A percentile compares a stretch with the other conserved stretches of the same genome.
Evolutionary conservation across 2,113 vertebrate species (phyloP).

Genomic region (Phyllostomus hastatus): DNA sequence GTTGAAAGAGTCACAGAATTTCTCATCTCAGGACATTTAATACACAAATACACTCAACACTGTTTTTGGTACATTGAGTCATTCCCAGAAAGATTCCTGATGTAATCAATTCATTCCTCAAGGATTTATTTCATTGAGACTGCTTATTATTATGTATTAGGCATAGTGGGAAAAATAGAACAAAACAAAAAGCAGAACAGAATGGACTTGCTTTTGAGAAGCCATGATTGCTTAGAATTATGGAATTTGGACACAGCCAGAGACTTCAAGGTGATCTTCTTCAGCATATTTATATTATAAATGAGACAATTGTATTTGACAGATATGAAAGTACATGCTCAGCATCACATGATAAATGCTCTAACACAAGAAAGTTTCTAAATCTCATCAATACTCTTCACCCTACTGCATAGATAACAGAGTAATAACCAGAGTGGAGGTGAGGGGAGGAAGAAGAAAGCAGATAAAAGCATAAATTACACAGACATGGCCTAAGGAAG

Average conservation of each 20-base stretch:
- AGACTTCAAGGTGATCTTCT: background rate
- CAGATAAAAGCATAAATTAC: background rate
- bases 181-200: background rate
- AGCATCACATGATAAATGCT: background rate
- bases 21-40: background rate
- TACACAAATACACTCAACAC: background rate
- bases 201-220: background rate
- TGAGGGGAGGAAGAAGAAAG: background rate
- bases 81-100: background rate
- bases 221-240: background rate
- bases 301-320: background rate
- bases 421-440: background rate
- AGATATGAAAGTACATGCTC: background rate
- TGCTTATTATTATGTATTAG: background rate
- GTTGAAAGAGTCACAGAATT: background rate
- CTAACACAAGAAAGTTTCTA: background rate
- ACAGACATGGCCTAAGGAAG: rapidly evolving
- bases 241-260: background rate
- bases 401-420: background rate
- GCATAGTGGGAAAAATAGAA: background rate
- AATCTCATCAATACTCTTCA: background rate
- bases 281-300: background rate
- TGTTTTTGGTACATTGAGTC: background rate
- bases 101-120: background rate
- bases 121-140: background rate